phyloP scores from a whole-genome alignment of 2,113 vertebrate species.

The Dascyllus trimaculatus region DNA sequence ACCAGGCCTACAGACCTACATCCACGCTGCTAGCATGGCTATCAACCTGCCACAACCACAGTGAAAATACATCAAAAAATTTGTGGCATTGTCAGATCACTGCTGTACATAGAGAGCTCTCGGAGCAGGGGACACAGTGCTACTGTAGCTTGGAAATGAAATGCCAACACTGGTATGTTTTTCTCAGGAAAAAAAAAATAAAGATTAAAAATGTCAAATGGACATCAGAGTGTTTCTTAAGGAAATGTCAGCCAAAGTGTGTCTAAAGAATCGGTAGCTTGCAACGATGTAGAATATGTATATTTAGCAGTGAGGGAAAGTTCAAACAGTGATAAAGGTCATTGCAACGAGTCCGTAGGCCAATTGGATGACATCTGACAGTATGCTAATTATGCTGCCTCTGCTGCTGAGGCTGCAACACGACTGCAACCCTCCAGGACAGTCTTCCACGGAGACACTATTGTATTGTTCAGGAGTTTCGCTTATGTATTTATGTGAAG shows the following conservation, averaged over 20 bases:
- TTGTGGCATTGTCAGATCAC: neutral
- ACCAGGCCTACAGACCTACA: neutral
- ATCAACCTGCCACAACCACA: neutral
- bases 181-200: slow-evolving; percentile 26
- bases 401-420: slow-evolving; percentile 36
- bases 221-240: slow-evolving; percentile 57
- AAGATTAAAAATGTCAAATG: slow-evolving; percentile 47
- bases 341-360: slow-evolving; percentile 59
- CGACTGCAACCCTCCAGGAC: neutral
- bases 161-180: slow-evolving; percentile 46
- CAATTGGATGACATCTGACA: slow-evolving; percentile 63
- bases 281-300: slow-evolving; percentile 60
- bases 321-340: slow-evolving; percentile 78
- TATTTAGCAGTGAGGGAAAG: slow-evolving; percentile 65
- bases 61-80: neutral
- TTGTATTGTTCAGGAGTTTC: neutral
- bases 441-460: neutral
- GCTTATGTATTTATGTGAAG: slow-evolving; percentile 10
- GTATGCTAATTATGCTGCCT: slow-evolving; percentile 62
- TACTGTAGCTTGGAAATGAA: slow-evolving; percentile 34
- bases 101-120: neutral
- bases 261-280: slow-evolving; percentile 56
- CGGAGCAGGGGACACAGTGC: neutral
- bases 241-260: slow-evolving; percentile 79
- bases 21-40: neutral